These are phyloP conservation scores for Vulpes vulpes DNA, from an alignment of 2,113 vertebrate genomes.

Conservation along the genomic window DNA sequence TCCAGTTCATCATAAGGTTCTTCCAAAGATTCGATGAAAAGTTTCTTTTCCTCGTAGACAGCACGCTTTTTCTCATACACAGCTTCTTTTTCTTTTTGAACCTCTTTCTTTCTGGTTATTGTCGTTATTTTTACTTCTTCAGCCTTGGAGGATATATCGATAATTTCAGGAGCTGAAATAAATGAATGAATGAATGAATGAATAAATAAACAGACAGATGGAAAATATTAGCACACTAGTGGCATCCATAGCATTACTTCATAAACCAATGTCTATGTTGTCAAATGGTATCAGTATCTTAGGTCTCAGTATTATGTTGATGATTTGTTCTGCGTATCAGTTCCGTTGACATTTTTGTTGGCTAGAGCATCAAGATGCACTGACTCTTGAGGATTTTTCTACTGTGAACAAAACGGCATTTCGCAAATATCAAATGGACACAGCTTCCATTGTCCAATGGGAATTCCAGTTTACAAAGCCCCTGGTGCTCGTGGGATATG, in stretches of 20 bases:
- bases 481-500: not conserved
- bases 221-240: not conserved
- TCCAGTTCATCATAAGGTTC: constrained; percentile 79
- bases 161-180: constrained; percentile 86
- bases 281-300: not conserved
- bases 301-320: not conserved
- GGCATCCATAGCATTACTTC: not conserved
- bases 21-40: constrained; percentile 76
- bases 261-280: not conserved
- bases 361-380: not conserved
- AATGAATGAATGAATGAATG: not conserved
- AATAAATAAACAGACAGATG: not conserved
- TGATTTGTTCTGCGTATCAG: not conserved
- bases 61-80: constrained; percentile 76
- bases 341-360: not conserved
- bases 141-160: constrained; percentile 85
- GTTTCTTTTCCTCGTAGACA: constrained; percentile 70
- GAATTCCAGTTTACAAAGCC: not conserved
- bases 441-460: not conserved
- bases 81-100: constrained; percentile 79
- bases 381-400: constrained; percentile 15
- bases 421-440: not conserved
- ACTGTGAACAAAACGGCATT: not conserved
- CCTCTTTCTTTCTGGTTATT: constrained; percentile 87
- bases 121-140: constrained; percentile 89